These are phyloP conservation scores for Ecliptopera silaceata DNA, from an alignment of 2,888 invertebrate genomes.

Conservation along the genomic window DNA sequence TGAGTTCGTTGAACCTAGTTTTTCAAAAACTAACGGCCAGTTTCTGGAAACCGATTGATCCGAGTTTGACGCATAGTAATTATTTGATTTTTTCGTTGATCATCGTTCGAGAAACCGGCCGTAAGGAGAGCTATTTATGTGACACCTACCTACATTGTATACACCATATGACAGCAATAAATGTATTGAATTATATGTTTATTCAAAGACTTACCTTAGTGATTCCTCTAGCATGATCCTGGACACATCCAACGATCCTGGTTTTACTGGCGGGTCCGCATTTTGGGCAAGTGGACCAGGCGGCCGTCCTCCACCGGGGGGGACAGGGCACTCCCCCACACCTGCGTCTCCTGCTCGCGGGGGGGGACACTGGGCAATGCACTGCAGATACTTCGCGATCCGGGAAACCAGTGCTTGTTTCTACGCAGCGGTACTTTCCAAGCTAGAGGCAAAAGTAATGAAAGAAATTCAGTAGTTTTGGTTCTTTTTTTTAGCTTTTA, in stretches of 20 bases:
- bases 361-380: conserved; percentile 81
- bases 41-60: too few species aligned
- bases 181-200: too few species aligned
- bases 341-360: conserved; percentile 82
- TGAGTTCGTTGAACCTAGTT: too few species aligned
- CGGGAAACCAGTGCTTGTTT: conserved; percentile 76
- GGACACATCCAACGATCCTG: conserved; percentile 89
- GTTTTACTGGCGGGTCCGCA: conserved; percentile 90
- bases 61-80: too few species aligned
- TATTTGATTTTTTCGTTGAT: too few species aligned
- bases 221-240: conserved; percentile 77
- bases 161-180: too few species aligned
- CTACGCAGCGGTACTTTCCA: conserved; percentile 88
- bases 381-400: conserved; percentile 84
- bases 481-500: too few species aligned
- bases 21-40: too few species aligned
- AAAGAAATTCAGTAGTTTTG: too few species aligned
- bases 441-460: conserved; percentile 77
- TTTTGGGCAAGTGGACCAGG: conserved; percentile 90
- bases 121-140: too few species aligned
- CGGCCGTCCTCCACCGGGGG: conserved; percentile 90
- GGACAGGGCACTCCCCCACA: conserved; percentile 92
- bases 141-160: too few species aligned
- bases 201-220: conserved; percentile 64
- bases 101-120: too few species aligned